Evolutionary conservation across 2,113 vertebrate genomes (phyloP).

Genomic region (Macheiramphus alcinus): DNA sequence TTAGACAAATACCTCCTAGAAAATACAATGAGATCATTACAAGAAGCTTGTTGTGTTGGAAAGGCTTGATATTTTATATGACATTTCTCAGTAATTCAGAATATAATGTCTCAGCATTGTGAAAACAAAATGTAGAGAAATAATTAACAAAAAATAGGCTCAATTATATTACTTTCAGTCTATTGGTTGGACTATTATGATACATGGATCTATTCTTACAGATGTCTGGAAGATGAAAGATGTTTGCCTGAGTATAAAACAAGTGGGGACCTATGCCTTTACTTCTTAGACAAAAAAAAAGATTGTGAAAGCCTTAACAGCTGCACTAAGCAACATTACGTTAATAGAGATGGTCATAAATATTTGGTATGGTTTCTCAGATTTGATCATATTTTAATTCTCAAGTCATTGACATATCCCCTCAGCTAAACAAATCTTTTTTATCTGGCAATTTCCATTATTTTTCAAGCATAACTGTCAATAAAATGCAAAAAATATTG

Average conservation of each 20-base stretch:
- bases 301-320: not conserved
- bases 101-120: not conserved
- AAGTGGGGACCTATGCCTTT: not conserved
- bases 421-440: not conserved
- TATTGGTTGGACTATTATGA: not conserved
- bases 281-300: not conserved
- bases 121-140: not conserved
- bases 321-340: not conserved
- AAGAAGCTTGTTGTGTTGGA: not conserved
- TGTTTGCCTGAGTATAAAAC: not conserved
- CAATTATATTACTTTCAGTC: not conserved
- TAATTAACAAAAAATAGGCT: not conserved
- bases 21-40: not conserved
- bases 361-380: not conserved
- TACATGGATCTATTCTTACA: not conserved
- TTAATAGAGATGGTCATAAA: not conserved
- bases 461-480: not conserved
- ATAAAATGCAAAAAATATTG: not conserved
- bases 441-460: not conserved
- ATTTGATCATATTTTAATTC: not conserved
- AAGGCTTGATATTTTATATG: not conserved
- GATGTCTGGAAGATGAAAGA: not conserved
- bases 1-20: conserved; percentile 19
- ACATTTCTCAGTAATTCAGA: not conserved
- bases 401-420: not conserved